Percentiles rank a stretch among this genome's conserved stretches.
Evolutionary conservation across 2,113 vertebrate genomes (phyloP).

Genomic region (Ammospiza caudacuta): DNA sequence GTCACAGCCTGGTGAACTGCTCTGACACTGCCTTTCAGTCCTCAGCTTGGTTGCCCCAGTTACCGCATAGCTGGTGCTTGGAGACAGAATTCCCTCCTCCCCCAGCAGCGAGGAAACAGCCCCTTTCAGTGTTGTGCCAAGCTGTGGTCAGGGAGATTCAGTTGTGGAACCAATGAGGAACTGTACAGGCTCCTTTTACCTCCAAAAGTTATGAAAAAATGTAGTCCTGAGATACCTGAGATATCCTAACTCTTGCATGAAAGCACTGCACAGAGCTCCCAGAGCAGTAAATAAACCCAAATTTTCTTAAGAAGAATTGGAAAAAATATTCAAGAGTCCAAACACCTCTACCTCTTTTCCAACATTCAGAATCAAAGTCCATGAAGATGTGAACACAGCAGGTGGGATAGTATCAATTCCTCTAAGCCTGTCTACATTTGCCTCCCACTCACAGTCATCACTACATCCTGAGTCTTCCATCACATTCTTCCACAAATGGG

Average conservation of each 20-base stretch:
- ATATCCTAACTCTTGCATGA: neutral
- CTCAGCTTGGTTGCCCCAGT: conserved; percentile 6
- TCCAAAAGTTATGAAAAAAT: neutral
- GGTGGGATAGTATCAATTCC: neutral
- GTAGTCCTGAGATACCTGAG: neutral
- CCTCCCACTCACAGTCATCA: neutral
- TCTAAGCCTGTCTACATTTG: neutral
- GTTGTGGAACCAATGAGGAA: neutral
- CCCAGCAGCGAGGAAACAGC: neutral
- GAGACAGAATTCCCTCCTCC: conserved; percentile 35
- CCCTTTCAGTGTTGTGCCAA: neutral
- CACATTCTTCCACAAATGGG: neutral
- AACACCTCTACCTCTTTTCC: neutral
- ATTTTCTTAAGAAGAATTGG: neutral
- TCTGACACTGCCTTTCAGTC: neutral
- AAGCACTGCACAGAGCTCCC: neutral
- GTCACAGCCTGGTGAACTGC: neutral
- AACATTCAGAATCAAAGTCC: neutral
- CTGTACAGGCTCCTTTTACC: neutral
- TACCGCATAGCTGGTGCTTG: conserved; percentile 44
- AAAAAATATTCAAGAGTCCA: neutral
- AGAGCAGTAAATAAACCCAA: neutral
- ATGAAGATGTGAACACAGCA: neutral
- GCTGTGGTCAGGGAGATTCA: neutral
- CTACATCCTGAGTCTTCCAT: neutral